Evolutionary conservation across 1,140 invertebrate genomes (phyloP), one percentile per base, ranked within the genome.

Genomic region (Melipona quadrifasciata): DNA sequence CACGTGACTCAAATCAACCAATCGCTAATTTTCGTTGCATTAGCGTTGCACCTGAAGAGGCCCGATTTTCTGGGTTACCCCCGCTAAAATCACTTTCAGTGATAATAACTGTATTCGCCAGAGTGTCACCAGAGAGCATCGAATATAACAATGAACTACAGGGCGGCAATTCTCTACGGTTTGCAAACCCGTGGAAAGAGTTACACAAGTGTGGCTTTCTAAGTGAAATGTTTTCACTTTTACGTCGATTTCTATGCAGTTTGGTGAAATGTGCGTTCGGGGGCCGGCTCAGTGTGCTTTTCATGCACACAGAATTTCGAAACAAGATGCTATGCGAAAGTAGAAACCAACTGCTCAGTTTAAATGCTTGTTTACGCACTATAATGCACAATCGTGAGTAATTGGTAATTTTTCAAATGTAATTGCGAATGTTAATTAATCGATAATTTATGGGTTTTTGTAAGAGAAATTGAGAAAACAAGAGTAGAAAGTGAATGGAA

Each of bases 161-260:
- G 6, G 5, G 58, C 5, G 19, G n/a, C 21, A 19, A 61, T 86
- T 65, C 47, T 84, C 68, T 70, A 75, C 68, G 76, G 70, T 82
- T 87, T 81, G 65, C 72, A 67, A 55, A 51, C 39, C 34, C 34
- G 57, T 31, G 75, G 53, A 77, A 75, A 68, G 53, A 79, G 68
- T 88, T 86, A 82, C 77, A 74, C 77, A 70, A 80, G 55, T 87
- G 83, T 82, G 31, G 82, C 87, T 87, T 89, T 89, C 87, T 87
- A 87, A 89, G 86, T 87, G 86, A 87, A 89, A 86, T 88, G 82
- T 87, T 87, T 89, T 89, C 87, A 85, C 86, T 89, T 85, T 89
- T 87, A 88, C 79, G 51, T 67, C 51, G 76, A 74, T 88, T 88
- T 88, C 84, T 86, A 80, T 80, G 51, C 51, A 73, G 58, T 84